phyloP scores from a whole-genome alignment of 2,797 vertebrate species.

The Nyctibius grandis region DNA sequence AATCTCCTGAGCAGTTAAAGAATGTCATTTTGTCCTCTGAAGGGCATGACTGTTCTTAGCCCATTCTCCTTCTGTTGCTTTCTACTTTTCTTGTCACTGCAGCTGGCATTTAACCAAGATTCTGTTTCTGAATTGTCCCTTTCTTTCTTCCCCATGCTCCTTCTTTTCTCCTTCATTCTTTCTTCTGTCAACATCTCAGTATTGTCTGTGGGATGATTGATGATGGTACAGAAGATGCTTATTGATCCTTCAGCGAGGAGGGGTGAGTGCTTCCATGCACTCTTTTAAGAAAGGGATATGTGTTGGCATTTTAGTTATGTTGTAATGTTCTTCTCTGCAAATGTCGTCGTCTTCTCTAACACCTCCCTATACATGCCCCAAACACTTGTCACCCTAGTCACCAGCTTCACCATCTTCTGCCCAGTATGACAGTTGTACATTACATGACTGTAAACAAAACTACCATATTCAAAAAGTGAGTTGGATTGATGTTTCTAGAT shows the following conservation, averaged over 20 bases:
- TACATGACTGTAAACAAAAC: background rate
- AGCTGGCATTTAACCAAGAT: conserved; percentile 16
- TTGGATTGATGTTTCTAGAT: background rate
- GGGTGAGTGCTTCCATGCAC: background rate
- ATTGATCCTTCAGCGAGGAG: background rate
- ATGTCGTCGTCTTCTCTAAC: background rate
- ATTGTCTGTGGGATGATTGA: background rate
- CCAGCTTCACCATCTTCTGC: background rate
- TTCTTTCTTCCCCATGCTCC: background rate
- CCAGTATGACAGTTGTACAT: background rate
- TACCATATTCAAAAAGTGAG: background rate
- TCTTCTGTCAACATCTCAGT: background rate
- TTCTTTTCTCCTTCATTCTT: background rate
- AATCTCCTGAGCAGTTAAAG: conserved; percentile 30
- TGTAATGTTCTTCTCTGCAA: background rate
- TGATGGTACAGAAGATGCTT: background rate
- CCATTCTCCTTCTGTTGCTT: background rate
- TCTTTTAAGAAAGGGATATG: background rate
- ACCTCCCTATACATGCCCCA: background rate
- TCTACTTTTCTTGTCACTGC: background rate
- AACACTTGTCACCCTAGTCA: background rate
- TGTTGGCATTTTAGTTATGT: background rate
- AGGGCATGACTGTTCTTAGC: background rate
- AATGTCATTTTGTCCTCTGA: conserved; percentile 18
- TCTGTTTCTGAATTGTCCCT: background rate